These are phyloP conservation scores for Agrotis segetum DNA, from an alignment of 2,888 invertebrate genomes.

Conservation along the genomic window DNA sequence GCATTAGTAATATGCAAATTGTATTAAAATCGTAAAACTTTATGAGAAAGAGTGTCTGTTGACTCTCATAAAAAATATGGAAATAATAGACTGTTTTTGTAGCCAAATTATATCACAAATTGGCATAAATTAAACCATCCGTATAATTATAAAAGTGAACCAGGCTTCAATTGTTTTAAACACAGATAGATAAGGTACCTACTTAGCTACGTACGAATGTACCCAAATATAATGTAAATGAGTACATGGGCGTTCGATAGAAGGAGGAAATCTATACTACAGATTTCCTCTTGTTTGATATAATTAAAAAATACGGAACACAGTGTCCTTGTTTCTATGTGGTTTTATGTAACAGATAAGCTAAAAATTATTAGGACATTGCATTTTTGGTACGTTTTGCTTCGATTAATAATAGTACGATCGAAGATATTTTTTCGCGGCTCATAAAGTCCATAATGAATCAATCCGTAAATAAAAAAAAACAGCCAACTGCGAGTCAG, in stretches of 20 bases:
- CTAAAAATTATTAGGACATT: background rate
- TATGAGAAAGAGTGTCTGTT: background rate
- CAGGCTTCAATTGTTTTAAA: slow-evolving; percentile 16
- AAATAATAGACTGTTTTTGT: background rate
- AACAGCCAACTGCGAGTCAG: too few species aligned
- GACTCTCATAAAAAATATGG: background rate
- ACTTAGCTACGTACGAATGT: background rate
- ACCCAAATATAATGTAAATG: slow-evolving; percentile 7
- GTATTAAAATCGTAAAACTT: background rate
- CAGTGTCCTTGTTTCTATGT: slow-evolving; percentile 15
- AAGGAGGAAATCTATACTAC: background rate
- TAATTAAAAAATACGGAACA: slow-evolving; percentile 10
- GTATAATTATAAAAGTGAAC: slow-evolving; percentile 14
- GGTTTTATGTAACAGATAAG: slow-evolving; percentile 23
- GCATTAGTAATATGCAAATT: slow-evolving; percentile 4
- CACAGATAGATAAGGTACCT: background rate
- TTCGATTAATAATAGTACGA: too few species aligned
- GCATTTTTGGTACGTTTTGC: background rate
- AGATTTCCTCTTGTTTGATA: slow-evolving; percentile 31
- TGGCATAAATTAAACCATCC: slow-evolving; percentile 38
- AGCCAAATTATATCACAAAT: slow-evolving; percentile 12
- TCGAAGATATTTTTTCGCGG: too few species aligned
- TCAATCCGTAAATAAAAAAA: too few species aligned
- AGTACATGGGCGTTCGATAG: background rate
- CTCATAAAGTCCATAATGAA: too few species aligned